Evolutionary conservation across 64 coral and sea anemone species (phyloP).

Genomic region (Montipora capricornis): DNA sequence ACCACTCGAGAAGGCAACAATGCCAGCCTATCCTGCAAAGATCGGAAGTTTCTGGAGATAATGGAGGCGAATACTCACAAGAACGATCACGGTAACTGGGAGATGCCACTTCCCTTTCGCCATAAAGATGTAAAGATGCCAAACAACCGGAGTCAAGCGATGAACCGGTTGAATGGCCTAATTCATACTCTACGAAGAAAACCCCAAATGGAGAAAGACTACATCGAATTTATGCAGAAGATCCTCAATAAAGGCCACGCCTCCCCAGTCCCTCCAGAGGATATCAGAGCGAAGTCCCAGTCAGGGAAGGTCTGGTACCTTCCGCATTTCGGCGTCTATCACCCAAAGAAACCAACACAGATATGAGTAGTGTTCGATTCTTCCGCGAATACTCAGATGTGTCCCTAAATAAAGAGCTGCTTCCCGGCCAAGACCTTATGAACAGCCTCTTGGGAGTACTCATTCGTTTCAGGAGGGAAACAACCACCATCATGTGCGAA

Average conservation of each 20-base stretch:
- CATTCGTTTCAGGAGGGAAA: too few species aligned
- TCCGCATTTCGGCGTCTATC: too few species aligned
- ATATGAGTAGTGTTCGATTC: too few species aligned
- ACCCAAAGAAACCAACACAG: too few species aligned
- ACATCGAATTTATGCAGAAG: slow-evolving; percentile 66
- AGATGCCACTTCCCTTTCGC: slow-evolving; percentile 72
- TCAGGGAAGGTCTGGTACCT: too few species aligned
- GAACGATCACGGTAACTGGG: slow-evolving; percentile 68
- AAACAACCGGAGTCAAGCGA: slow-evolving; percentile 61
- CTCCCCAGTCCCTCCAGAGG: neutral
- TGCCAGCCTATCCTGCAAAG: slow-evolving; percentile 24
- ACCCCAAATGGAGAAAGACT: slow-evolving; percentile 57
- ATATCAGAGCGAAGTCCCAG: too few species aligned
- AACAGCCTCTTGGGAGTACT: too few species aligned
- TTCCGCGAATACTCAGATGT: too few species aligned
- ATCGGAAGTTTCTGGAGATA: slow-evolving; percentile 50
- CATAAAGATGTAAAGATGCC: slow-evolving; percentile 13
- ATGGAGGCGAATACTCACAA: slow-evolving; percentile 56
- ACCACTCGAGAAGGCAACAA: slow-evolving; percentile 47
- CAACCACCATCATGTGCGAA: too few species aligned
- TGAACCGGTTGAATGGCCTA: slow-evolving; percentile 22
- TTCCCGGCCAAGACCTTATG: too few species aligned
- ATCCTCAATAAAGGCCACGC: slow-evolving; percentile 38
- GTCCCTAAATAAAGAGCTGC: too few species aligned
- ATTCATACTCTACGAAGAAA: neutral